phyloP scores from a whole-genome alignment of 2,888 invertebrate species.

The Pammene aurita region DNA sequence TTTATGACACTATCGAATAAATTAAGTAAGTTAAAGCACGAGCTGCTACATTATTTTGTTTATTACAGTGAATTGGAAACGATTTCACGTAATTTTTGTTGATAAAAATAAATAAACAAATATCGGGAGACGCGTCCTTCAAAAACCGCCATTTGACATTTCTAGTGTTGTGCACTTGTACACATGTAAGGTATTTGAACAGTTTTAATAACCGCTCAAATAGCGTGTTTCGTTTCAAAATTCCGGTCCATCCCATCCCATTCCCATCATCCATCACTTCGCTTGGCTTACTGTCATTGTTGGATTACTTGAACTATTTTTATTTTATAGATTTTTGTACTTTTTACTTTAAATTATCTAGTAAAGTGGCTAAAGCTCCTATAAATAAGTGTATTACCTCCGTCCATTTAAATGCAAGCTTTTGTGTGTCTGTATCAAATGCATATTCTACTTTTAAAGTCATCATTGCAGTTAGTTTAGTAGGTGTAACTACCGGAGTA shows the following conservation, averaged over 20 bases:
- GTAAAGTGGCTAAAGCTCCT: not conserved
- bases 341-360: not conserved
- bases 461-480: not conserved
- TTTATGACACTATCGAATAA: not conserved
- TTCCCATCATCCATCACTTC: too few species aligned
- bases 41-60: not conserved
- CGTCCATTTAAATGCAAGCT: not conserved
- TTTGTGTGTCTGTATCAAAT: not conserved
- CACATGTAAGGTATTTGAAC: not conserved
- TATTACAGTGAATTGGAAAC: not conserved
- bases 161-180: conserved; percentile 13
- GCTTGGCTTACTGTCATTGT: not conserved
- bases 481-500: not conserved
- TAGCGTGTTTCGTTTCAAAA: not conserved
- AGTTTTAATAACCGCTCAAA: conserved; percentile 7
- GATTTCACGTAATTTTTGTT: not conserved
- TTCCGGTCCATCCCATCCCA: too few species aligned
- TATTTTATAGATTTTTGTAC: not conserved
- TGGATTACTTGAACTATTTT: not conserved
- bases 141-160: conserved; percentile 4
- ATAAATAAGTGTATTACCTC: not conserved
- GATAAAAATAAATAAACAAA: conserved; percentile 37
- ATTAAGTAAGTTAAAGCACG: not conserved
- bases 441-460: not conserved
- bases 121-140: conserved; percentile 20